Conservation (phyloP, 1,140 invertebrate genomes). For the Calephelis virginiensis region DNA sequence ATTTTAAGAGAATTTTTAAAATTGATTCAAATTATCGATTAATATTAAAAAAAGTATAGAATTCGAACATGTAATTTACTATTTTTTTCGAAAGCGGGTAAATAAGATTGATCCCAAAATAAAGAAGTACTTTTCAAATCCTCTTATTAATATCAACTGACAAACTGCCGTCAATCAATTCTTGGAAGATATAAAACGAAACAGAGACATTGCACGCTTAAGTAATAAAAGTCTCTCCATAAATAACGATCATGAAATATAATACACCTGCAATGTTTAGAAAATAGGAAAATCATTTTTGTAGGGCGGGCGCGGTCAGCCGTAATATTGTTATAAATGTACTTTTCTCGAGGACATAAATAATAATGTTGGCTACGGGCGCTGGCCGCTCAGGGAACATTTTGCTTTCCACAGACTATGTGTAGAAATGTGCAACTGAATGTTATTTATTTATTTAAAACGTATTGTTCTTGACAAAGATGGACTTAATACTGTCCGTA, state of each 20-base stretch:
- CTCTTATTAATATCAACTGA: constrained; percentile 32
- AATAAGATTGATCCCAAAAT: no score
- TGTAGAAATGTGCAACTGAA: constrained; percentile 27
- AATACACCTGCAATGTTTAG: constrained; percentile 77
- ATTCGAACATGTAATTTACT: not conserved
- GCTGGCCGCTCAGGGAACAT: constrained; percentile 41
- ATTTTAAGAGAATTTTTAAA: no score
- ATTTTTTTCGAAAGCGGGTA: no score
- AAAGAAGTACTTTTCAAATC: not conserved
- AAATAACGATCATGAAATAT: constrained; percentile 78
- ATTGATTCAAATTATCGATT: no score
- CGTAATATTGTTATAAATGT: constrained; percentile 78
- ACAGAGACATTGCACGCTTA: constrained; percentile 77
- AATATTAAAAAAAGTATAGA: no score
- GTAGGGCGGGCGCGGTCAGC: constrained; percentile 72
- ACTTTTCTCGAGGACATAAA: constrained; percentile 69
- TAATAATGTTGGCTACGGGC: constrained; percentile 64
- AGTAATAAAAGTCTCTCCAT: constrained; percentile 76
- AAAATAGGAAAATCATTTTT: constrained; percentile 77
- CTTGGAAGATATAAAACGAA: constrained; percentile 69
- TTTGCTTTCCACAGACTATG: constrained; percentile 29
- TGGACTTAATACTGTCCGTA: no score
- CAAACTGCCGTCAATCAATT: constrained; percentile 68
- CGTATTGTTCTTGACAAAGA: not conserved
- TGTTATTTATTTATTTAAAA: constrained; percentile 12